These are phyloP conservation scores for Patagioenas fasciata DNA, from an alignment of 2,113 vertebrate genomes.

Conservation along the genomic window DNA sequence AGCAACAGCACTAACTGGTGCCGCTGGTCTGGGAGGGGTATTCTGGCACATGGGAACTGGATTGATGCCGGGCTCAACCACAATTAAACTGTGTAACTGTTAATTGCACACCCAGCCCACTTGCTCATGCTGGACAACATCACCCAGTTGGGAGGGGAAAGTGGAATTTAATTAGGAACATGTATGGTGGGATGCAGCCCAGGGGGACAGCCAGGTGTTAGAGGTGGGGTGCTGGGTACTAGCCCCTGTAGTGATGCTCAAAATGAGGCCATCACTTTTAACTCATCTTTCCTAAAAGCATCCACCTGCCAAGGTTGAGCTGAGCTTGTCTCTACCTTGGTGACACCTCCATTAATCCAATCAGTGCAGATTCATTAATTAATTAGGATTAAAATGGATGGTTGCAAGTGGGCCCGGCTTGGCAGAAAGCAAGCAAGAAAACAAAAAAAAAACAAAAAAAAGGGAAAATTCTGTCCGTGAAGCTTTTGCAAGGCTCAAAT, in stretches of 20 bases:
- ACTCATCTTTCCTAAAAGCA: background rate
- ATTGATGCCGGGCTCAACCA: background rate
- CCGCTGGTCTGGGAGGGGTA: background rate
- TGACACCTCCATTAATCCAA: background rate
- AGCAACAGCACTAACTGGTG: background rate
- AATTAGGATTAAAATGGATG: accelerated
- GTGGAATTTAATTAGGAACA: background rate
- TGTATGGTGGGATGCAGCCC: background rate
- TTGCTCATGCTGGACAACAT: background rate
- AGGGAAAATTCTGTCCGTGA: background rate
- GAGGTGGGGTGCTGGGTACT: background rate
- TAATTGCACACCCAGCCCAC: background rate
- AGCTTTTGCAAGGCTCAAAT: background rate
- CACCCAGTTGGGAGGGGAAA: background rate
- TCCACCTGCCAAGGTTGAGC: background rate
- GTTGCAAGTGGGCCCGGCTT: background rate
- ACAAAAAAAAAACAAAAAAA: background rate
- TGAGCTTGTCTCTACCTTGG: background rate
- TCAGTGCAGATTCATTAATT: background rate
- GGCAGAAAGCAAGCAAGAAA: background rate
- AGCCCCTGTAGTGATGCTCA: background rate
- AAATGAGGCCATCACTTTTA: background rate
- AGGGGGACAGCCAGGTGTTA: accelerated
- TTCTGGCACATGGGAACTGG: too few relatives aligned
- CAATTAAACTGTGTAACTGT: background rate